Base-by-base conservation (phyloP, 2,888 invertebrate species). In the Hololepta plana region DNA sequence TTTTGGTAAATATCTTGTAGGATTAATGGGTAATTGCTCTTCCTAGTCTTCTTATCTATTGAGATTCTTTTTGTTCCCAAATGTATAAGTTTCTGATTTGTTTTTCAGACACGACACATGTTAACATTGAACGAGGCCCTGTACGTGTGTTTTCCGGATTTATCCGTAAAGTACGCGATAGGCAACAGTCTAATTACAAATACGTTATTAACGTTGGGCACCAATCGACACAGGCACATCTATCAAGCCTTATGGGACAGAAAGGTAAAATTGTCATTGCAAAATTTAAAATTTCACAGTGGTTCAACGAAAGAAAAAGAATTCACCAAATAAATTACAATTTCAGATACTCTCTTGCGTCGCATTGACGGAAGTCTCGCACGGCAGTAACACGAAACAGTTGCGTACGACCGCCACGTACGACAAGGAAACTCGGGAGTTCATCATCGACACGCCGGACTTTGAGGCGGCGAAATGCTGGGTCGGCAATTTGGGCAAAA, bases 401-500 rank as follows among this genome's bases (percentile, higher is more conserved):
- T 80, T 93, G 71, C 67, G 82, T 41, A 93, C 93, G 1, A 81
- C 74, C 4, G 91, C 93, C 3, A 81, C 72, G 1, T 95, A 80
- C 55, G 84, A 91, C 51, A 64, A 72, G 0, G 50, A 55, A 16
- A 68, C 71, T 9, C 64, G 74, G 55, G 72, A 79, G 54, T 93
- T 91, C 56, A 62, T 91, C 29, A 62, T 96, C 7, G 71, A 91
- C 50, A 82, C 91, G 1, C 91, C 95, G 0, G 82, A 88, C 55
- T 82, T 91, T 58, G 81, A 91, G 55, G 85, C 93, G 5, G 85
- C 88, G 27, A 96, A 96, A 63, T 88, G 88, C 57, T 95, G 93
- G 93, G 73, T 79, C 43, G 95, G 95, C 41, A 90, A 88, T 58
- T 64, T 85, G 59, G 84, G 82, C 64, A 74, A 77, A 55, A 80